Base-by-base conservation (phyloP, 53 echinoderm and acorn worm genomes). In the Apostichopus leukothele region DNA sequence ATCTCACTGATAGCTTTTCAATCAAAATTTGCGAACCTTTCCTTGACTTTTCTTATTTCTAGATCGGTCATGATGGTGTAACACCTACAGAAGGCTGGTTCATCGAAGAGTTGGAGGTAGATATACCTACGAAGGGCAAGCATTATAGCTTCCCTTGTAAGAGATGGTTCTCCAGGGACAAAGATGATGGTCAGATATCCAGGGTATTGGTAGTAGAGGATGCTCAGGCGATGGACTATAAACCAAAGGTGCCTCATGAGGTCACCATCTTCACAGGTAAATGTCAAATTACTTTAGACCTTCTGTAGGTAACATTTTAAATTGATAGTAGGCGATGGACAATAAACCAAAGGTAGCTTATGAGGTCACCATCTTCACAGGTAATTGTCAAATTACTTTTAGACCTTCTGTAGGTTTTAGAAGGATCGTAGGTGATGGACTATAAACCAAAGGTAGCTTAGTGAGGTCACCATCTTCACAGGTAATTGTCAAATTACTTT, bases 11-110 rank as follows among this genome's bases (percentile, higher is more conserved):
- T 39, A 0, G 39, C 68, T 4, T 67, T 13, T 16, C 68, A 16
- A 4, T 4, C 68, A 67, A 39, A 39, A 3, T 2, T 39, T 39
- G 39, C 39, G 3, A 75, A 10, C 21, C 6, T 39, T 9, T 39
- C 39, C 13, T 75, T n/a, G 23, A 22, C 19, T 22, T 26, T 87
- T 88, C 9, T 60, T 12, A 11, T 19, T 76, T 52, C 12, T 27
- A 97, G 97, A 93, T 97, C 87, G 97, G 97, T 11, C 95, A 97
- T 74, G 97, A 97, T 53, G 97, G 97, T 14, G 86, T 95, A 21
- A 97, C 97, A 0, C 93, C 97, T 4, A 89, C 91, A 25, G 97
- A 97, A 23, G 97, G 97, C 60, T 97, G 97, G 97, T 95, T 87
- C 81, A 75, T 97, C n/a, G 97, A 95, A 10, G 92, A 97, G 89